Conservation (phyloP, 2,888 invertebrate species). For the Cremastobaeus sp. region DNA sequence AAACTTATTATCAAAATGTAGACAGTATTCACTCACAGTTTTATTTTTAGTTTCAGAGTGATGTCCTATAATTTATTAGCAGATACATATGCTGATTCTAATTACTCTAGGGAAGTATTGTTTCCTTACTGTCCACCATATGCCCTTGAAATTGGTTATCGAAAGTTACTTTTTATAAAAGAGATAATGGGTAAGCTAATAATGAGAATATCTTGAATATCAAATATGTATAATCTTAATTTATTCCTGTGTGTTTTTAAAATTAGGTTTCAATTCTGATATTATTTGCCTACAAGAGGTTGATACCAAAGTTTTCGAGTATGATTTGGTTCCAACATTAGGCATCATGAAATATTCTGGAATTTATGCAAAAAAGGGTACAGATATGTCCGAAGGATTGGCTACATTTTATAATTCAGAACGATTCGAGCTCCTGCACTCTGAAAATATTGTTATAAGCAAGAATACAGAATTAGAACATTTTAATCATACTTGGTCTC, state of each 20-base stretch:
- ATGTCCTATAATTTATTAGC: slow-evolving; percentile 95
- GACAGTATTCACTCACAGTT: too few relatives aligned
- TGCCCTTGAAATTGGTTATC: slow-evolving; percentile 89
- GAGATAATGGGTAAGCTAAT: slow-evolving; percentile 90
- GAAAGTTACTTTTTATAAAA: slow-evolving; percentile 90
- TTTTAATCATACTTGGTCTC: slow-evolving; percentile 82
- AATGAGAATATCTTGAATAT: too few relatives aligned
- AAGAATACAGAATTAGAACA: slow-evolving; percentile 81
- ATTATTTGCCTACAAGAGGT: slow-evolving; percentile 96
- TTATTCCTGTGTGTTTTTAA: not conserved
- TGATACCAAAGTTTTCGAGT: slow-evolving; percentile 86
- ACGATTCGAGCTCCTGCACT: slow-evolving; percentile 84
- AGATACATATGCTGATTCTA: slow-evolving; percentile 93
- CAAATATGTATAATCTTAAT: not conserved
- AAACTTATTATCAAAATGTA: too few relatives aligned
- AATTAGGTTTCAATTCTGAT: slow-evolving; percentile 91
- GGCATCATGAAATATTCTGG: slow-evolving; percentile 81
- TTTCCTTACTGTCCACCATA: slow-evolving; percentile 92
- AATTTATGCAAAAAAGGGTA: slow-evolving; percentile 85
- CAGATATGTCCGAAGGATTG: slow-evolving; percentile 87
- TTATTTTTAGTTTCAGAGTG: slow-evolving; percentile 84
- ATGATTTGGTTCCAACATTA: slow-evolving; percentile 83
- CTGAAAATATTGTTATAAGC: slow-evolving; percentile 81
- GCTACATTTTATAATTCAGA: slow-evolving; percentile 86
- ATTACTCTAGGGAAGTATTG: slow-evolving; percentile 84